These are phyloP conservation scores for Drosophila mayri DNA, from an alignment of 1,140 invertebrate species.

Conservation along the genomic window DNA sequence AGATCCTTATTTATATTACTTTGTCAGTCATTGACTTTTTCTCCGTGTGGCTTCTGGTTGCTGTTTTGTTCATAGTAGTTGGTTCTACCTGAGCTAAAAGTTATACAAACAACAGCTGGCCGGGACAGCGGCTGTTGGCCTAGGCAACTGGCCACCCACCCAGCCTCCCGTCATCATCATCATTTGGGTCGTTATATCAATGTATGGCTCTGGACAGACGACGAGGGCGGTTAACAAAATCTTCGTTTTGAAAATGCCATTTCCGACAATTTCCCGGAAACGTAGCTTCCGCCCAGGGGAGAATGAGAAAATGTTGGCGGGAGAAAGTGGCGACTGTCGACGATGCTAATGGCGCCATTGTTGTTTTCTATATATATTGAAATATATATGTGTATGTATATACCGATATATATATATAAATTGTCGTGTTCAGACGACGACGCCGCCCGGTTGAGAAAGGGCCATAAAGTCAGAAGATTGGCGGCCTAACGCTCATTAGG, in stretches of 20 bases:
- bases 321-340: slow-evolving; percentile 42
- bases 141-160: slow-evolving; percentile 20
- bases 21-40: neutral
- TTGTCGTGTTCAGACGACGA: neutral
- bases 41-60: slow-evolving; percentile 3
- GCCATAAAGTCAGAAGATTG: slow-evolving; percentile 50
- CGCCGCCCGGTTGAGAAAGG: neutral
- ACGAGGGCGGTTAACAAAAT: slow-evolving; percentile 40
- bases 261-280: slow-evolving; percentile 76
- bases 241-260: slow-evolving; percentile 72
- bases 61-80: slow-evolving; percentile 9
- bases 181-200: slow-evolving; percentile 47
- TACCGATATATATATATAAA: slow-evolving; percentile 8
- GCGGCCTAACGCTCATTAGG: slow-evolving; percentile 53
- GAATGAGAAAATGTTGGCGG: slow-evolving; percentile 8
- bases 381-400: slow-evolving; percentile 17
- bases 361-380: slow-evolving; percentile 39
- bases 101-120: slow-evolving; percentile 68
- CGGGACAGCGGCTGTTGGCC: slow-evolving; percentile 12
- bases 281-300: slow-evolving; percentile 51
- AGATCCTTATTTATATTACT: neutral
- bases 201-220: slow-evolving; percentile 31
- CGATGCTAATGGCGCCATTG: slow-evolving; percentile 69
- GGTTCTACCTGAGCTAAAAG: slow-evolving; percentile 59
- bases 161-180: slow-evolving; percentile 41